Evolutionary conservation across 2,797 vertebrate species (phyloP), one percentile per base, ranked within the genome.

Genomic region (Halcyon smyrnensis): DNA sequence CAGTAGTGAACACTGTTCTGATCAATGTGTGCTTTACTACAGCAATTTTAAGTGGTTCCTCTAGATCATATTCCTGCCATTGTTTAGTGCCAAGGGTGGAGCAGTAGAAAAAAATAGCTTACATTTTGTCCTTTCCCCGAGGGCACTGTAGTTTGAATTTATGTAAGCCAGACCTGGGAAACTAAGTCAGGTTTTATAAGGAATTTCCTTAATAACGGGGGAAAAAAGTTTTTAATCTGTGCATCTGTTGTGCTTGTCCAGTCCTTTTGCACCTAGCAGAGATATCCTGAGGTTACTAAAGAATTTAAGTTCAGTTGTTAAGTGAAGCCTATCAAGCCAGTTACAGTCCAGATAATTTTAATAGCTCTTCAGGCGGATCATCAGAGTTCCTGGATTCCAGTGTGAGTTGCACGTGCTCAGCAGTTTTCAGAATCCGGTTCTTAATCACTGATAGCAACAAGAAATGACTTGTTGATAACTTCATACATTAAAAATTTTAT

Each of bases 401-500:
- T 57, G 41, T 2, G 1, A 84, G 76, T 84, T 90, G 43, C 77
- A 54, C 2, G 0, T 60, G 80, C 75, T 89, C 87, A 93, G 88
- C 88, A 88, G 7, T 65, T 96, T 88, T 59, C 43, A 63, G 64
- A 39, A 92, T 86, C 77, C 4, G 1, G 70, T 69, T 92, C 76
- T 63, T 90, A 83, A 83, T 76, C 63, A 81, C 45, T 41, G 56
- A 62, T 69, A 88, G 67, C 56, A 84, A 65, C 89, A 92, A 95
- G 91, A 93, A 92, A 59, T 77, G 28, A 67, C 93, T 94, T 94
- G 84, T 79, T 84, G 82, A 50, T 93, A 95, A 75, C 81, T 91
- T 95, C 84, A 90, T 93, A 59, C 46, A 59, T 62, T 63, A 95
- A 93, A 95, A 87, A 89, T 84, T 28, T 89, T 95, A 78, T 87